Conservation (phyloP, 2,113 vertebrate genomes). For the Anas platyrhynchos region DNA sequence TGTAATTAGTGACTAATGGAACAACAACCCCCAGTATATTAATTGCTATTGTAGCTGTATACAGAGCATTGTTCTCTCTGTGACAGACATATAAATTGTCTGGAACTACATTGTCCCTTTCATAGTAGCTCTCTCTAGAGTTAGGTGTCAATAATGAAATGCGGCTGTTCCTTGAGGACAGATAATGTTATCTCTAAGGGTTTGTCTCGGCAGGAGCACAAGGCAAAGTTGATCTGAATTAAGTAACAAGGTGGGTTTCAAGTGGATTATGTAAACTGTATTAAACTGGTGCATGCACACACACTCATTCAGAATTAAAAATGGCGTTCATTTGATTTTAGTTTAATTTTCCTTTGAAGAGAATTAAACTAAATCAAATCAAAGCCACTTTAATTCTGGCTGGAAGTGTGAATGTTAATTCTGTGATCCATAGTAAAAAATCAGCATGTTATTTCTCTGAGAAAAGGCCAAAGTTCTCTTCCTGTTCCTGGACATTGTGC, state of each 20-base stretch:
- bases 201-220: neutral
- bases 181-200: constrained; percentile 23
- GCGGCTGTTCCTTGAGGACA: neutral
- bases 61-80: constrained; percentile 10
- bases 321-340: neutral
- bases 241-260: constrained; percentile 48
- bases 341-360: constrained; percentile 45
- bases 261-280: constrained; percentile 46
- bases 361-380: constrained; percentile 51
- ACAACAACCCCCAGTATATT: constrained; percentile 37
- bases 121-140: neutral
- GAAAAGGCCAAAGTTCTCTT: neutral
- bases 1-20: constrained; percentile 64
- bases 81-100: constrained; percentile 41
- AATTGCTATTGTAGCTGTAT: constrained; percentile 34
- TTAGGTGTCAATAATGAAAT: constrained; percentile 59
- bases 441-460: neutral
- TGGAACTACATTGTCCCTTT: constrained; percentile 16
- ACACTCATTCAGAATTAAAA: constrained; percentile 12
- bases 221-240: constrained; percentile 23
- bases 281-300: neutral
- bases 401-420: neutral
- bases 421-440: neutral
- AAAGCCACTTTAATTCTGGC: constrained; percentile 20
- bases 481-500: neutral